A percentile compares a stretch with the other conserved stretches of the same genome.
Evolutionary conservation across 64 coral and sea anemone species (phyloP).

Genomic region (Dendronephthya gigantea): DNA sequence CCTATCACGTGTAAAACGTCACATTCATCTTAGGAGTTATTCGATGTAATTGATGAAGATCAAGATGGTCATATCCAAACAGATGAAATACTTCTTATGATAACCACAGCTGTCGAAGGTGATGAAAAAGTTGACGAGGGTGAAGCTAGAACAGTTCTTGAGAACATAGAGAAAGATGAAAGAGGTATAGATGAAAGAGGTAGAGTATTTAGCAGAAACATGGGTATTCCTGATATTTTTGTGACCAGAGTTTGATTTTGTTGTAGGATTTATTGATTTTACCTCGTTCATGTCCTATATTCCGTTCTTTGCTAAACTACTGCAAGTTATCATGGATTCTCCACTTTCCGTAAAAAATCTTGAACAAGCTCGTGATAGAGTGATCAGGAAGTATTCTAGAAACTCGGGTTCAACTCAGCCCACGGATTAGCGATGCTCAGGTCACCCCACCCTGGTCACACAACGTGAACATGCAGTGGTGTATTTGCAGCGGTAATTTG

Average conservation of each 20-base stretch:
- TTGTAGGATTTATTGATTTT: slow-evolving; percentile 16
- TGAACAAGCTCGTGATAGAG: background rate
- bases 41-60: slow-evolving; percentile 82
- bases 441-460: no score
- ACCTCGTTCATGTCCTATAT: background rate
- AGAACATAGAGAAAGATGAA: background rate
- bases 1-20: no score
- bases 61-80: slow-evolving; percentile 68
- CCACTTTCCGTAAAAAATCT: background rate
- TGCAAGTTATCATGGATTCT: background rate
- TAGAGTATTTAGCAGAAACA: no score
- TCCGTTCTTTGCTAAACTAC: slow-evolving; percentile 3
- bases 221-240: no score
- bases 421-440: no score
- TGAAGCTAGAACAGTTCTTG: background rate
- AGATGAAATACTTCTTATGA: slow-evolving; percentile 69
- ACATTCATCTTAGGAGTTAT: slow-evolving; percentile 89
- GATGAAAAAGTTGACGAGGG: background rate
- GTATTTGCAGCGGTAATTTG: no score
- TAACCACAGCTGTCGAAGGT: slow-evolving; percentile 75
- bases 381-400: background rate
- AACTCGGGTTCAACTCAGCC: background rate
- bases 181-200: background rate
- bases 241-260: background rate
- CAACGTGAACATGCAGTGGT: no score